These are phyloP conservation scores for Mylabris phalerata DNA, from an alignment of 1,140 invertebrate genomes.

Conservation along the genomic window DNA sequence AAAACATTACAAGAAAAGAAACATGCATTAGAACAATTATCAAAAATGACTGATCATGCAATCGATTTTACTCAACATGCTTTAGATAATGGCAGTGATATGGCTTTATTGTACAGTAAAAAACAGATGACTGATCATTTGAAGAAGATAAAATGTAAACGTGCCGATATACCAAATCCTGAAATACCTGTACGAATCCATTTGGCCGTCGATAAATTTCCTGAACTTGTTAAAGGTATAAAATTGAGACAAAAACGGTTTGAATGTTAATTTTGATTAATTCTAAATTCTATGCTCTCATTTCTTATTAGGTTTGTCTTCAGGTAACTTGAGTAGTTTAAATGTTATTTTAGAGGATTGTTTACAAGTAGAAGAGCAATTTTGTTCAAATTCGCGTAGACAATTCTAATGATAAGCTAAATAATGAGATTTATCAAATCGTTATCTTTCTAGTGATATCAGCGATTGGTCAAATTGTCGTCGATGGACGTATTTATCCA, in stretches of 20 bases:
- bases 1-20: conserved; percentile 77
- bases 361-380: no score
- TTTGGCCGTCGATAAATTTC: conserved; percentile 67
- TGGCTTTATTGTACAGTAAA: conserved; percentile 77
- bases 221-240: conserved; percentile 67
- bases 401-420: no score
- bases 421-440: no score
- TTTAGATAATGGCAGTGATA: conserved; percentile 71
- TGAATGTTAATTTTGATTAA: conserved; percentile 9
- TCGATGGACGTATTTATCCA: conserved; percentile 63
- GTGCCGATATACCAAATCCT: conserved; percentile 77
- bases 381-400: no score
- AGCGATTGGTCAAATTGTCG: conserved; percentile 66
- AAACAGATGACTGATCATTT: conserved; percentile 66
- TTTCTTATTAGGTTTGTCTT: conserved; percentile 25
- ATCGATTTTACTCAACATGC: conserved; percentile 74
- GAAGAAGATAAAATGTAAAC: conserved; percentile 68
- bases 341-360: no score
- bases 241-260: neutral
- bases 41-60: conserved; percentile 78
- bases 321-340: conserved; percentile 25
- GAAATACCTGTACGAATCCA: conserved; percentile 75
- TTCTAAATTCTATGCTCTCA: conserved; percentile 18
- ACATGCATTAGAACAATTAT: conserved; percentile 67
- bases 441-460: conserved; percentile 53